phyloP scores from a whole-genome alignment of 2,888 invertebrate species.

The Watsonalla cultraria region DNA sequence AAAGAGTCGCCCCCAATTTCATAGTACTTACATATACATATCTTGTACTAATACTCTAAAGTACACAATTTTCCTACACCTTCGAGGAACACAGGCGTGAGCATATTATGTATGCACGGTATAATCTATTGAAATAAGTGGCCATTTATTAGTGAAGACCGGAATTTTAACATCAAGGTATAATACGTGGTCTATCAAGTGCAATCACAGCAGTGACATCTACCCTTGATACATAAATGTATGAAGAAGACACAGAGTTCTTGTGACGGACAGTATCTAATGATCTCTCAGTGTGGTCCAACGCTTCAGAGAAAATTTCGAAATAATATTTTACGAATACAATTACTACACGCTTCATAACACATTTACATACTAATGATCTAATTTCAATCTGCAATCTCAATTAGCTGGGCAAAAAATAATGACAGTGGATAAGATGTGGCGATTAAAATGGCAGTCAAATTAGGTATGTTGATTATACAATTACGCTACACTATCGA shows the following conservation, averaged over 20 bases:
- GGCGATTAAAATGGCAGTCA: constrained; percentile 44
- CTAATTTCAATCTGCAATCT: constrained; percentile 39
- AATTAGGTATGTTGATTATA: constrained; percentile 43
- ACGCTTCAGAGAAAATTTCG: constrained; percentile 37
- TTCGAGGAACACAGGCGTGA: too few species aligned
- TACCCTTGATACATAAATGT: constrained; percentile 26
- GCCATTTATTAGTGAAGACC: too few species aligned
- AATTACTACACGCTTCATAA: constrained; percentile 38
- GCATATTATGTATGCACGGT: too few species aligned
- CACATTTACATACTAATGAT: constrained; percentile 44
- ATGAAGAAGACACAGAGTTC: constrained; percentile 25
- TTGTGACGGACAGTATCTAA: constrained; percentile 39
- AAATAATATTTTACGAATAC: constrained; percentile 38
- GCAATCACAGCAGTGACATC: too few species aligned
- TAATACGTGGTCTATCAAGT: too few species aligned
- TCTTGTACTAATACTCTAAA: too few species aligned
- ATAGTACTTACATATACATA: too few species aligned
- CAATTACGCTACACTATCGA: constrained; percentile 39
- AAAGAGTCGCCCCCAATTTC: too few species aligned
- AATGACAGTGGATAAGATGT: constrained; percentile 28
- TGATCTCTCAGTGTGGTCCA: constrained; percentile 55
- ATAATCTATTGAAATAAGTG: too few species aligned
- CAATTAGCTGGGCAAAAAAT: constrained; percentile 40
- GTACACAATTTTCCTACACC: too few species aligned
- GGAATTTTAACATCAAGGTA: too few species aligned